A percentile compares a stretch with the other conserved stretches of the same genome.
These are phyloP conservation scores for Hipposideros larvatus DNA, from an alignment of 2,797 vertebrate species.

Conservation along the genomic window DNA sequence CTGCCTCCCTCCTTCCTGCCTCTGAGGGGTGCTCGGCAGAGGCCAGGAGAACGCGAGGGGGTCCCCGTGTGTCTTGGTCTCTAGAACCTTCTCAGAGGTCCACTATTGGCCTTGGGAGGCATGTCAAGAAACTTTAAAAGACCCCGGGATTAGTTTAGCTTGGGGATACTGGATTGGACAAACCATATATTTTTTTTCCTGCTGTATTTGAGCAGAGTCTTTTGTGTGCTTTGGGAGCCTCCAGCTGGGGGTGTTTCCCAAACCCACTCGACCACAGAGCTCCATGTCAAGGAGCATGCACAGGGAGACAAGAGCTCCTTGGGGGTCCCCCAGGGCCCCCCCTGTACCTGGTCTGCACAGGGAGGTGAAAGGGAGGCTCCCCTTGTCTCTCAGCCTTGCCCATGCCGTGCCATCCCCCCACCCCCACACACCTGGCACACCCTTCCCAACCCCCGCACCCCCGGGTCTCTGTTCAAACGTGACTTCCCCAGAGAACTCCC, in stretches of 20 bases:
- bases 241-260: neutral
- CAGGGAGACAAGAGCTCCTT: too few species aligned
- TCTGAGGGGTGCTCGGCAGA: rapidly evolving
- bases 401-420: too few species aligned
- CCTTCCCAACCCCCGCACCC: neutral
- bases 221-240: neutral
- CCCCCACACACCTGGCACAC: too few species aligned
- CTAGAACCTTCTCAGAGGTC: neutral
- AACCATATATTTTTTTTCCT: neutral
- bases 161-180: neutral
- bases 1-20: neutral
- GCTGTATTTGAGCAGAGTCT: neutral
- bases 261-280: rapidly evolving
- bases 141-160: rapidly evolving
- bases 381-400: neutral
- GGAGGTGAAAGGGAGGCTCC: neutral
- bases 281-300: rapidly evolving
- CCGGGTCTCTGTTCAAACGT: neutral
- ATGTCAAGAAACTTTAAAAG: neutral
- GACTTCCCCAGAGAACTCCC: neutral
- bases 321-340: rapidly evolving
- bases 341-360: neutral
- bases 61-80: neutral
- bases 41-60: rapidly evolving
- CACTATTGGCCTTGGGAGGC: neutral